These are phyloP conservation scores for Meloidogyne hapla DNA, from an alignment of 1,140 invertebrate species.

Conservation along the genomic window DNA sequence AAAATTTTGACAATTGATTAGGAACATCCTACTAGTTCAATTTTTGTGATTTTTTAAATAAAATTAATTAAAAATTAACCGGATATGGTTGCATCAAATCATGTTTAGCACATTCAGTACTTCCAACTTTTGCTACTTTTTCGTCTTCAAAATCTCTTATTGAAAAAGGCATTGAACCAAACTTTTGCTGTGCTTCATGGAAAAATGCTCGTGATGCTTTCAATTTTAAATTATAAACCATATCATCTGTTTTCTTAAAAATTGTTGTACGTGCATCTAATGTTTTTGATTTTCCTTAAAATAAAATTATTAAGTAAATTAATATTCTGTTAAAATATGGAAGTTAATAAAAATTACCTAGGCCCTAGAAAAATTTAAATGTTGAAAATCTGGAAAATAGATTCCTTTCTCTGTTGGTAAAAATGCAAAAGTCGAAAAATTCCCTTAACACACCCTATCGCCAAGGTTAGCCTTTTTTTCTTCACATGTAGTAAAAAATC, in stretches of 20 bases:
- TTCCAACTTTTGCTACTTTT: slow-evolving; percentile 92
- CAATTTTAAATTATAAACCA: slow-evolving; percentile 88
- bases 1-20: no score
- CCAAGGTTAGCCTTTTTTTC: no score
- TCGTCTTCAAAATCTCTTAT: slow-evolving; percentile 85
- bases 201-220: slow-evolving; percentile 93
- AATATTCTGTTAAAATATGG: background rate
- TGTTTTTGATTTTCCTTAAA: slow-evolving; percentile 74
- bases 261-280: slow-evolving; percentile 90
- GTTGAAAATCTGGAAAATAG: no score
- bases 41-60: background rate
- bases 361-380: no score
- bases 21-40: no score
- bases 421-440: no score
- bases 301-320: slow-evolving; percentile 13
- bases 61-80: slow-evolving; percentile 63
- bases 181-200: slow-evolving; percentile 84
- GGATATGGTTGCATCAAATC: slow-evolving; percentile 96
- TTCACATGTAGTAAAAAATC: no score
- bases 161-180: slow-evolving; percentile 81
- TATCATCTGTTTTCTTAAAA: slow-evolving; percentile 95
- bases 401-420: no score
- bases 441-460: no score
- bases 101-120: slow-evolving; percentile 95
- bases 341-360: no score